phyloP scores from a whole-genome alignment of 1,140 invertebrate species.

The Drepana arcuata region DNA sequence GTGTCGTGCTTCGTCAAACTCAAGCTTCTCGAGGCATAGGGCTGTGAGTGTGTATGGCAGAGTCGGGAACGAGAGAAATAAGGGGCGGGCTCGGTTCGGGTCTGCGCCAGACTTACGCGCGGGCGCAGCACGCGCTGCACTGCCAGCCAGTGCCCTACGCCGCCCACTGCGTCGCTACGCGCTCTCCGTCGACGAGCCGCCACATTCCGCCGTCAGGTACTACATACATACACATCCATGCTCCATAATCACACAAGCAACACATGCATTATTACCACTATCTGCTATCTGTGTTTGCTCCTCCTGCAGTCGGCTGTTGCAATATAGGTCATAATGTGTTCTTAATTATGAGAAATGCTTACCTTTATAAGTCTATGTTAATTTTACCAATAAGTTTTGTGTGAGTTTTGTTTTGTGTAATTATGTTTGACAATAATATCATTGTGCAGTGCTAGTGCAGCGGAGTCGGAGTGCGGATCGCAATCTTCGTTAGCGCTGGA shows the following conservation, averaged over 20 bases:
- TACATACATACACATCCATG: no score
- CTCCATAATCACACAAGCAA: no score
- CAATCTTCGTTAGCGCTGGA: slow-evolving; percentile 83
- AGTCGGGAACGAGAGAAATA: slow-evolving; percentile 39
- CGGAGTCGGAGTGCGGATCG: slow-evolving; percentile 72
- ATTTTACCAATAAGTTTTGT: no score
- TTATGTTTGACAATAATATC: no score
- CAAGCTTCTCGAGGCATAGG: slow-evolving; percentile 15
- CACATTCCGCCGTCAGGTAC: slow-evolving; percentile 59
- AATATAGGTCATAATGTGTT: no score
- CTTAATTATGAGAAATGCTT: no score
- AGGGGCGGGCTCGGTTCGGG: slow-evolving; percentile 43
- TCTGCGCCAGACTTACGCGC: slow-evolving; percentile 66
- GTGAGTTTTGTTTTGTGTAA: no score
- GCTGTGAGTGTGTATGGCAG: slow-evolving; percentile 36
- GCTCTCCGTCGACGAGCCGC: slow-evolving; percentile 78
- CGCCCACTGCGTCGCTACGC: slow-evolving; percentile 77
- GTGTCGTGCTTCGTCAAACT: slow-evolving; percentile 1
- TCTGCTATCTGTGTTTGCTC: no score
- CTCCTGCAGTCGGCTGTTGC: no score
- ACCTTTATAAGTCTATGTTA: no score
- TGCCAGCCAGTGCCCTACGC: slow-evolving; percentile 66
- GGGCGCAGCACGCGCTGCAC: slow-evolving; percentile 67
- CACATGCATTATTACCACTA: no score
- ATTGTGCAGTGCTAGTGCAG: slow-evolving; percentile 42